Conservation (phyloP, 2,113 vertebrate genomes). For the Tachuris rubrigastra region DNA sequence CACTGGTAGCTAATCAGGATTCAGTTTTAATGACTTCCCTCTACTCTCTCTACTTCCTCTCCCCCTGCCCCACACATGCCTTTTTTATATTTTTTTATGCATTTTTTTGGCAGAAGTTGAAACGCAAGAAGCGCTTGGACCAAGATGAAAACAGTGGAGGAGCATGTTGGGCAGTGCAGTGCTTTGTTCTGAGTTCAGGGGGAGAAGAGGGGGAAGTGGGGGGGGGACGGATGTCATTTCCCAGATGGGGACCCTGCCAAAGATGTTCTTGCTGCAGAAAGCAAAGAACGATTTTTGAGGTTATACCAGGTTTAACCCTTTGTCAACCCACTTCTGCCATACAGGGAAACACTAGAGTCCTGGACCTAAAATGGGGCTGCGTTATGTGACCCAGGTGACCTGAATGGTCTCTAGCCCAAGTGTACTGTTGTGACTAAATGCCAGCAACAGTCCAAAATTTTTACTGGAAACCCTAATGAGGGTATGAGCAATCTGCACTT, state of each 20-base stretch:
- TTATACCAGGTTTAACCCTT: conserved; percentile 49
- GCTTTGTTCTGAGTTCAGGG: conserved; percentile 73
- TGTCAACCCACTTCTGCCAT: neutral
- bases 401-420: neutral
- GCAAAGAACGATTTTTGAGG: neutral
- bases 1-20: conserved; percentile 38
- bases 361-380: neutral
- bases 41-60: conserved; percentile 8
- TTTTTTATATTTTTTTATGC: conserved; percentile 26
- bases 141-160: conserved; percentile 76
- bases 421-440: neutral
- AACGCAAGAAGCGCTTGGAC: conserved; percentile 71
- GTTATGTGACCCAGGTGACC: neutral
- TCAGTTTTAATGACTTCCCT: conserved; percentile 33
- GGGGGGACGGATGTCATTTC: conserved; percentile 30
- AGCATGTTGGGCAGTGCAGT: conserved; percentile 67
- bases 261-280: conserved; percentile 37
- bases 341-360: neutral
- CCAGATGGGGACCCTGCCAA: conserved; percentile 44
- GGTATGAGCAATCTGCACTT: neutral
- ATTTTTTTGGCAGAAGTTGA: conserved; percentile 76
- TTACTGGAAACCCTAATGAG: neutral
- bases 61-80: conserved; percentile 16
- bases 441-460: neutral
- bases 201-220: neutral